These are phyloP conservation scores for Anaspis maculata DNA, from an alignment of 2,888 invertebrate genomes.

Conservation along the genomic window DNA sequence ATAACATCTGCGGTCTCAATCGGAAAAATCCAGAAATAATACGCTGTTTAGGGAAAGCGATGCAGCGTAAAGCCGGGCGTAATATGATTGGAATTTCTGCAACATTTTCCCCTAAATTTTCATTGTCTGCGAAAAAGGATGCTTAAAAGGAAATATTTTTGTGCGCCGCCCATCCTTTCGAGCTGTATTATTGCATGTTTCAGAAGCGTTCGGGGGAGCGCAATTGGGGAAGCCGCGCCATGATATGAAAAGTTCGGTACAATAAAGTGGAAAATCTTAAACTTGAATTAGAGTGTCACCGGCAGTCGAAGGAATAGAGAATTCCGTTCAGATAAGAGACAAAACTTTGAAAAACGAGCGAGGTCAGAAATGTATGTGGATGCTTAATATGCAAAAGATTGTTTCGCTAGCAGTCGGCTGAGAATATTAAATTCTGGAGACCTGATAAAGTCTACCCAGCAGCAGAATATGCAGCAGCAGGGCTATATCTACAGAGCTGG, in stretches of 20 bases:
- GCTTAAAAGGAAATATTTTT: neutral
- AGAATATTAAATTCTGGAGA: slow-evolving; percentile 25
- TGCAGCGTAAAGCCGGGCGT: neutral
- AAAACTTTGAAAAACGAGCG: slow-evolving; percentile 20
- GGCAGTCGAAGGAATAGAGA: slow-evolving; percentile 35
- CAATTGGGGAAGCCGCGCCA: slow-evolving; percentile 4
- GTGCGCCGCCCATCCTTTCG: neutral
- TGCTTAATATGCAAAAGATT: slow-evolving; percentile 28
- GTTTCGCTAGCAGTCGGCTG: slow-evolving; percentile 22
- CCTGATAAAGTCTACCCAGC: slow-evolving; percentile 21
- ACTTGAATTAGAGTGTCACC: slow-evolving; percentile 38
- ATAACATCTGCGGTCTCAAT: no score
- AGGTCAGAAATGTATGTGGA: slow-evolving; percentile 24
- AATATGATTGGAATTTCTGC: no score
- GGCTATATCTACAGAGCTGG: no score
- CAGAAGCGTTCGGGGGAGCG: neutral
- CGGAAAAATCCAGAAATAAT: no score
- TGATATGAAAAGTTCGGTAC: slow-evolving; percentile 10
- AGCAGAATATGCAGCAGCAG: no score
- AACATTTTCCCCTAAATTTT: slow-evolving; percentile 1
- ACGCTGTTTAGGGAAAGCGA: no score
- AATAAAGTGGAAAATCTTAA: slow-evolving; percentile 28
- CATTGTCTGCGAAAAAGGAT: slow-evolving; percentile 1
- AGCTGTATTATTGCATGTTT: neutral
- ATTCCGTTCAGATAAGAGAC: slow-evolving; percentile 30